These are phyloP conservation scores for Brachionus rotundiformis DNA, from an alignment of 1,140 invertebrate genomes.

Conservation along the genomic window DNA sequence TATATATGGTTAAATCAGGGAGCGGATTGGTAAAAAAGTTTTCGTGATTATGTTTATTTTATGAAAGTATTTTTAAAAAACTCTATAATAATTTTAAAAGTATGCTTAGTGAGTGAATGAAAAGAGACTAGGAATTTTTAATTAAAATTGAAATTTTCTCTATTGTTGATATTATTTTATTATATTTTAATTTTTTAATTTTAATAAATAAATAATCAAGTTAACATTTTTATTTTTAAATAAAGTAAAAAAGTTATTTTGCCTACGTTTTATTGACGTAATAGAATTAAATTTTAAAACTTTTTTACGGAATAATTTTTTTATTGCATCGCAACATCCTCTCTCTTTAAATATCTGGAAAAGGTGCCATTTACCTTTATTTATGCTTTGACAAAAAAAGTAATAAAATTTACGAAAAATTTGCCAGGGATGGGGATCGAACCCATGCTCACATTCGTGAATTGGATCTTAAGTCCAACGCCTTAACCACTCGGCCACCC, in stretches of 20 bases:
- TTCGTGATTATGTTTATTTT: neutral
- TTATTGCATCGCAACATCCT: neutral
- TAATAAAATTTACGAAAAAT: neutral
- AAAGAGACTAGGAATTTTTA: neutral
- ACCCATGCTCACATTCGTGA: slow-evolving; percentile 47
- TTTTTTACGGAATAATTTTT: too few species aligned
- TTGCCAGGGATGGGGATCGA: slow-evolving; percentile 45
- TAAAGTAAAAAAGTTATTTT: too few species aligned
- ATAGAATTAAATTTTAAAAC: too few species aligned
- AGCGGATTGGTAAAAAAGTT: neutral
- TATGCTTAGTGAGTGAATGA: neutral
- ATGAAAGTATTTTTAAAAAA: neutral
- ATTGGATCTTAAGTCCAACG: slow-evolving; percentile 49
- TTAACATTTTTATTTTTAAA: neutral
- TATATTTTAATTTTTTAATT: neutral
- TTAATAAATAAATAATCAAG: neutral
- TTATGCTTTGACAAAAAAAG: neutral
- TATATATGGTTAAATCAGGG: neutral
- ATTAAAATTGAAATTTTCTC: neutral
- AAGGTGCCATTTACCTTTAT: too few species aligned
- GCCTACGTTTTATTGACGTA: neutral
- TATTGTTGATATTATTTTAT: too few species aligned
- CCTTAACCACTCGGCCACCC: slow-evolving; percentile 43
- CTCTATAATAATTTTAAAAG: neutral
- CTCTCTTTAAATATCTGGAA: too few species aligned